Evolutionary conservation across 2,888 invertebrate genomes (phyloP), one percentile per base, ranked within the genome.

Genomic region (Eustalomyia histrio): DNA sequence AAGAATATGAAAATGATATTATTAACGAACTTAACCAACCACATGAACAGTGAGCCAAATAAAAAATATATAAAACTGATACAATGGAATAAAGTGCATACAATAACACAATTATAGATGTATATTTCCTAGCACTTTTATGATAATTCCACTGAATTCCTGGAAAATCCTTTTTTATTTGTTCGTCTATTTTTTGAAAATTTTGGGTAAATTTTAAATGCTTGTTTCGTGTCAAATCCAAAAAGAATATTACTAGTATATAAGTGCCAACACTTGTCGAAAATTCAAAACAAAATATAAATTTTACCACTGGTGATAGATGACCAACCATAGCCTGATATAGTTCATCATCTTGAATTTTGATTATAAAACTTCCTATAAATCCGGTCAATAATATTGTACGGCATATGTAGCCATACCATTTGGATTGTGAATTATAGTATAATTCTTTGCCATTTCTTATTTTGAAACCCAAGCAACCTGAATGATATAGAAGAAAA

Each of bases 111-210:
- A 86, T 81, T 17, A 85, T 75, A 2, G 82, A 72, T 10, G 79
- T 85, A 68, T 86, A 88, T 47, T 88, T 90, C 12, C 79, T 71
- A 2, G 79, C 81, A 0, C 85, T 84, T 33, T 86, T 87, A 2
- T 85, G 50, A 57, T 90, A 90, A 47, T 88, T 85, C 86, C 89
- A 90, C 14, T 80, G 76, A 0, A 89, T 85, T 3, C 79, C 14
- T 0, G 84, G 79, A 60, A 88, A 90, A 17, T 84, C 65, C 0
- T 47, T 67, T 0, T 79, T 65, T n/a, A 90, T 71, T 0, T 78
- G 16, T 0, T 81, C 60, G 79, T 89, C 89, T 39, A 90, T 64
- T 2, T 58, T 21, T 33, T 86, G 86, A 64, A 90, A 83, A 53
- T 72, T 74, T 4, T 83, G 60, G 7, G 85, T 43, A 6, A 88